Base-by-base conservation (phyloP, 64 coral and sea anemone species). In the Porites australiensis region DNA sequence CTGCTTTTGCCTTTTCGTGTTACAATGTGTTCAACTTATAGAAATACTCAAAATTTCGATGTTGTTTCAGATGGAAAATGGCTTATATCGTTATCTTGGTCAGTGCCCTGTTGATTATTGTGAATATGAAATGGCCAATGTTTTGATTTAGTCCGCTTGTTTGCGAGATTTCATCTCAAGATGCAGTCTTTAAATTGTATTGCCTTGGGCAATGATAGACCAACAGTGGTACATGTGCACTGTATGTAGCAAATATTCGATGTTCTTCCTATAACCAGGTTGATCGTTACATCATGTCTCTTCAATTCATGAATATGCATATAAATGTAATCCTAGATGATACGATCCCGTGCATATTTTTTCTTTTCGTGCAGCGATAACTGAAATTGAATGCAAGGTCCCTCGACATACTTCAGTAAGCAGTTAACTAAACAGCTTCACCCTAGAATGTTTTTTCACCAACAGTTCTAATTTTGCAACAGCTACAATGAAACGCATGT, bases 191-290 rank as follows among this genome's bases (percentile, higher is more conserved):
- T 9, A 10, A 69, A 68, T 84, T 67, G 13, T 15, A 68, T 16
- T 23, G 81, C 62, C 63, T 67, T 8, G 64, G 62, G 81, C 63
- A 50, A 60, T 60, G 77, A 80, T 69, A 68, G 69, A 51, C 50
- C 81, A 50, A 27, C 13, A 47, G 46, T 67, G 27, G 27, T 37
- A 37, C 27, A 37, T 37, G 27, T 37, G 1, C 13, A 84, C 7
- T 57, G 11, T 11, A 55, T 20, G 64, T 68, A 44, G 61, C 45
- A 52, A 22, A 84, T 44, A 69, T 84, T 84, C 67, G 48, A 82
- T 66, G 79, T 84, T 47, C 54, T 57, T 57, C 27, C 27, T 57
- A 76, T 16, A 18, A 16, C 46, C 4, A 18, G 45, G 19, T 76
- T 16, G 50, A 37, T 50, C 45, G 50, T 76, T 76, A 76, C 46